Evolutionary conservation across 1,140 invertebrate genomes (phyloP).

Genomic region (Trichonephila clavata): DNA sequence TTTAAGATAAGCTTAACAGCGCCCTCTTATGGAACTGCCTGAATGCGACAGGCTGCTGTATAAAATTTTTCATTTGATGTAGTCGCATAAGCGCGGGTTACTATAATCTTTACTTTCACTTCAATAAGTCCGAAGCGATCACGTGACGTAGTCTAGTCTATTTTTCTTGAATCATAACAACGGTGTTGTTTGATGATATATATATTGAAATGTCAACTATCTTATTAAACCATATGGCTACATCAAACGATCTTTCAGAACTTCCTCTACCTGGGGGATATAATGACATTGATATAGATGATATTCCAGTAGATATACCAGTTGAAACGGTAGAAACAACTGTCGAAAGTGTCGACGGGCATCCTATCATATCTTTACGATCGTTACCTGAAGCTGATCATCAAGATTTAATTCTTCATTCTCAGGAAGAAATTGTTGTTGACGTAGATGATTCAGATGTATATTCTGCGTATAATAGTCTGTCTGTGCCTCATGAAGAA

Average conservation of each 20-base stretch:
- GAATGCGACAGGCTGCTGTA: background rate
- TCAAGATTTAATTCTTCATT: slow-evolving; percentile 87
- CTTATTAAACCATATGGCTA: slow-evolving; percentile 81
- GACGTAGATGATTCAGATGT: slow-evolving; percentile 83
- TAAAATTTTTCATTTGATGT: background rate
- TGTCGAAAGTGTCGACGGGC: slow-evolving; percentile 85
- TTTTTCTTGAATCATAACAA: background rate
- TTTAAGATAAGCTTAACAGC: background rate
- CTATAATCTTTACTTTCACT: slow-evolving; percentile 13
- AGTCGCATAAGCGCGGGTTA: background rate
- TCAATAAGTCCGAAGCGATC: background rate
- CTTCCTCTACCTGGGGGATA: slow-evolving; percentile 89
- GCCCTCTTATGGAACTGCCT: background rate
- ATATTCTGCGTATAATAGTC: slow-evolving; percentile 81
- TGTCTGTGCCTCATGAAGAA: slow-evolving; percentile 86
- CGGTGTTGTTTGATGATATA: slow-evolving; percentile 6
- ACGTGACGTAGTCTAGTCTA: slow-evolving; percentile 35
- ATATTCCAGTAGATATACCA: slow-evolving; percentile 88
- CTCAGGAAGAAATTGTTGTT: slow-evolving; percentile 91
- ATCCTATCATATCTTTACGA: slow-evolving; percentile 88
- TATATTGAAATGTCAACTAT: slow-evolving; percentile 57
- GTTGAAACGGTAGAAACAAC: slow-evolving; percentile 89
- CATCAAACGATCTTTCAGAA: slow-evolving; percentile 87
- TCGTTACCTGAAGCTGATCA: slow-evolving; percentile 82
- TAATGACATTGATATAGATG: slow-evolving; percentile 88